A percentile compares a stretch with the other conserved stretches of the same genome.
Evolutionary conservation across 2,113 vertebrate genomes (phyloP).

Genomic region (Ctenodactylus gundi): DNA sequence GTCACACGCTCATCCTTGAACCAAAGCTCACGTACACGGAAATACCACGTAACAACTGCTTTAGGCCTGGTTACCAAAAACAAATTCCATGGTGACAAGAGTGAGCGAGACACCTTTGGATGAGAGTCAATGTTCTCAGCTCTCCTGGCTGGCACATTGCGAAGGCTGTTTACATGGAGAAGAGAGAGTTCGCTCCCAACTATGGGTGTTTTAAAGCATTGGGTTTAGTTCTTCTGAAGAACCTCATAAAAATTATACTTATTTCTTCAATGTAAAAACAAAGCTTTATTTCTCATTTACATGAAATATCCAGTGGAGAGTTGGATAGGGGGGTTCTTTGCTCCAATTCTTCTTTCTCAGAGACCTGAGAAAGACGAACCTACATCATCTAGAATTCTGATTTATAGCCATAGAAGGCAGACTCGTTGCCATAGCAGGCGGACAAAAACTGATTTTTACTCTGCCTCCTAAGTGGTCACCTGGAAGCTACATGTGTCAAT

Average conservation of each 20-base stretch:
- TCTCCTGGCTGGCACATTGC: background rate
- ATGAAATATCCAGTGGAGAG: background rate
- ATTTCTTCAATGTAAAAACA: background rate
- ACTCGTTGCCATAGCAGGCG: background rate
- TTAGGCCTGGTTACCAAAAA: background rate
- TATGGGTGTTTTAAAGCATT: background rate
- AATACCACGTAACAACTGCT: background rate
- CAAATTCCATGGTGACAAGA: constrained; percentile 38
- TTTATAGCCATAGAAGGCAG: no score
- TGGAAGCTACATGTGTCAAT: background rate
- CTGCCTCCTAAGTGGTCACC: background rate
- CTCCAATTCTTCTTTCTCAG: background rate
- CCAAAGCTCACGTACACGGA: background rate
- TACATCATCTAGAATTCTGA: background rate
- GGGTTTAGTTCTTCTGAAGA: background rate
- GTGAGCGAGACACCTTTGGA: background rate
- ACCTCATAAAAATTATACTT: background rate
- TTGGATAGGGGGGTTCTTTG: background rate
- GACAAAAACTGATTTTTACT: background rate
- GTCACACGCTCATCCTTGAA: background rate
- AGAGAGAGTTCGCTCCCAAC: background rate
- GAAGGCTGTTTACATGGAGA: background rate
- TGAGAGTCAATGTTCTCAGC: background rate
- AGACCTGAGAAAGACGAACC: background rate
- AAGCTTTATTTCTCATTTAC: background rate